These are phyloP conservation scores for Sturnira hondurensis DNA, from an alignment of 2,113 vertebrate genomes.

Conservation along the genomic window DNA sequence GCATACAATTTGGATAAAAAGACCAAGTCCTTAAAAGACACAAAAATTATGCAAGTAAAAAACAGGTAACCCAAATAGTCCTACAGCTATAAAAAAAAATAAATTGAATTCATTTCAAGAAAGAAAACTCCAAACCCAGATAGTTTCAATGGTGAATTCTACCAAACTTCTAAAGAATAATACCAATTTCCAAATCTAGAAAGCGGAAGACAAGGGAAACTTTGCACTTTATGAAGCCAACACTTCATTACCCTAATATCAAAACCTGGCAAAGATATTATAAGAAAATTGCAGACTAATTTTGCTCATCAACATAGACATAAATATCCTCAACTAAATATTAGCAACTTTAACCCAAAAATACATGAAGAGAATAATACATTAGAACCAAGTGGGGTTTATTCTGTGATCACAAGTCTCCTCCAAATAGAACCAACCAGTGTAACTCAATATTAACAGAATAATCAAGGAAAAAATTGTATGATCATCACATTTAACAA, in stretches of 20 bases:
- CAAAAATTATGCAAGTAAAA: neutral
- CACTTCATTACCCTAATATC: neutral
- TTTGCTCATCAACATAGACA: too few relatives aligned
- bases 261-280: neutral
- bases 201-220: neutral
- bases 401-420: neutral
- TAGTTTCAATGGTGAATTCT: too few relatives aligned
- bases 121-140: neutral
- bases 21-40: neutral
- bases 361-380: neutral
- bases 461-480: neutral
- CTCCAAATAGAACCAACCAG: neutral
- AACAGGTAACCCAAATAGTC: neutral
- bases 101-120: neutral
- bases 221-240: neutral
- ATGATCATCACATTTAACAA: neutral
- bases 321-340: neutral
- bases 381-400: neutral
- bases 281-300: too few relatives aligned
- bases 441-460: neutral
- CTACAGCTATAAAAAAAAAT: neutral
- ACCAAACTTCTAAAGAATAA: too few relatives aligned
- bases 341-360: neutral
- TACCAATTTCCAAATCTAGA: neutral
- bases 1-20: neutral